Base-by-base conservation (phyloP, 1,140 invertebrate species). In the Bombus pascuorum region DNA sequence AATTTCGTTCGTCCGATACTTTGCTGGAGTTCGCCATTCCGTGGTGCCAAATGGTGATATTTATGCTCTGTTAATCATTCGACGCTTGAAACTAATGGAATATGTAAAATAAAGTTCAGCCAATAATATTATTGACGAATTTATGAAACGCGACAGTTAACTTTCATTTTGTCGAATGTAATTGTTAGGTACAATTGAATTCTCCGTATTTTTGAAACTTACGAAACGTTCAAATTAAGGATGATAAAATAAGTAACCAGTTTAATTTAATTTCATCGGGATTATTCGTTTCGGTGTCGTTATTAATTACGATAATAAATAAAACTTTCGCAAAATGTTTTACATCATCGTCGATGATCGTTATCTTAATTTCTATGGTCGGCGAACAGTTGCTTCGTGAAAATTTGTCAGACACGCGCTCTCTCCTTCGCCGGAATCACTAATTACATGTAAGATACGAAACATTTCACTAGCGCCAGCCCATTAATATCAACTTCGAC, bases 401-500 rank as follows among this genome's bases (percentile, higher is more conserved):
- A 85, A 89, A 89, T 89, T 88, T 89, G 87, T 89, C 77, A 86
- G 74, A 42, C 34, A 18, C 81, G 32, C 42, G 59, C 75, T 74
- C 79, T 53, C 80, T 88, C 87, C 66, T 34, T 78, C 62, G 34
- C 34, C 81, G 37, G 75, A 47, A 57, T 84, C 53, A 65, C 81
- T 88, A 87, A 88, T 88, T 87, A 79, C 71, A 80, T 80, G 76
- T 71, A 75, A 80, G 71, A 87, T 88, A 87, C 70, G 86, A 87
- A 87, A 65, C 86, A 78, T 88, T 84, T 88, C 75, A 80, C 86
- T 87, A 65, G 72, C 53, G 83, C 86, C 62, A 39, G 77, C 79
- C 76, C 87, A 88, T 88, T 88, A 88, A 88, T 88, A 88, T 88
- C 65, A 53, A 39, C 87, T 75, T 87, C 86, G 87, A 88, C 85